A percentile compares a stretch with the other conserved stretches of the same genome.
Conservation (phyloP, 2,888 invertebrate genomes). For the Phania funesta region DNA sequence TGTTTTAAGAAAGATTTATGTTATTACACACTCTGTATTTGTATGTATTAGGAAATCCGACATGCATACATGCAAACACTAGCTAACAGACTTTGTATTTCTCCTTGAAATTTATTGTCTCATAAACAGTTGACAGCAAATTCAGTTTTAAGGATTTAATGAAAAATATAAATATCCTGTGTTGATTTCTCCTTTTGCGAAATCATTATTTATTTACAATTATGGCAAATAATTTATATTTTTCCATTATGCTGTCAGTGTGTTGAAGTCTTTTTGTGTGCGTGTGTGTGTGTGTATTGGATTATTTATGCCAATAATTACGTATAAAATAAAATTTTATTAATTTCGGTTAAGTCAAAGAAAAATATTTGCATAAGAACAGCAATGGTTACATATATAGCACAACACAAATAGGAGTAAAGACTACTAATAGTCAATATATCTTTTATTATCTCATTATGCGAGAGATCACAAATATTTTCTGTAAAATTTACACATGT, state of each 20-base stretch:
- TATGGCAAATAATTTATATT: conserved; percentile 43
- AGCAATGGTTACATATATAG: no score
- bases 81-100: background rate
- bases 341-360: no score
- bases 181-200: conserved; percentile 20
- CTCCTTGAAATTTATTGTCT: conserved; percentile 43
- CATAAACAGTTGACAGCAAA: conserved; percentile 37
- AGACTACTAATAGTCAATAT: no score
- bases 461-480: no score
- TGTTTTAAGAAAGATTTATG: conserved; percentile 45
- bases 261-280: background rate
- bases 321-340: no score
- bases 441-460: no score
- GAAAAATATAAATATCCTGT: conserved; percentile 48
- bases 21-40: conserved; percentile 30
- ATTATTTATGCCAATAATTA: no score
- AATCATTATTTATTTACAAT: conserved; percentile 50
- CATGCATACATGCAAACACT: background rate
- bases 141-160: conserved; percentile 34
- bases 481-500: no score
- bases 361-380: no score
- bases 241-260: background rate
- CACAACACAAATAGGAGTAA: no score
- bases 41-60: conserved; percentile 30
- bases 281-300: background rate